Evolutionary conservation across 2,888 invertebrate species (phyloP).

Genomic region (Microctonus brassicae): DNA sequence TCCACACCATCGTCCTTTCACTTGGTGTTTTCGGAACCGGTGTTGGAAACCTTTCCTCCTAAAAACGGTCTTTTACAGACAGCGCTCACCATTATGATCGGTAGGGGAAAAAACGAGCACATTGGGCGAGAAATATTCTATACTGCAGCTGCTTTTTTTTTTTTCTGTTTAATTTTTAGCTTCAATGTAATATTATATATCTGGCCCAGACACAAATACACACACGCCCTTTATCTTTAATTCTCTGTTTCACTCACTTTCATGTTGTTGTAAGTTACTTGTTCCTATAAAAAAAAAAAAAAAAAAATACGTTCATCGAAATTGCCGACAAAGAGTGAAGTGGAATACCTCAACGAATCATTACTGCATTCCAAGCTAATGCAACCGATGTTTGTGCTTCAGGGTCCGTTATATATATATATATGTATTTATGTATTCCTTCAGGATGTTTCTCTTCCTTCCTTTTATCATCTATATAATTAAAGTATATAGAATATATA

Average conservation of each 20-base stretch:
- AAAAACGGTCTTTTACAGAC: constrained; percentile 17
- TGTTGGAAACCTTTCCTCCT: constrained; percentile 18
- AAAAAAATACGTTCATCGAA: constrained; percentile 4
- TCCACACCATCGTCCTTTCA: not conserved
- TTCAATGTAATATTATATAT: not conserved
- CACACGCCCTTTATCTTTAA: not conserved
- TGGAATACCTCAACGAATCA: constrained; percentile 20
- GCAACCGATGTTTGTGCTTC: constrained; percentile 30
- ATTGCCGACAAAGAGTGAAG: not conserved
- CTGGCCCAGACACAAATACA: not conserved
- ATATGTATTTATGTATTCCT: too few species aligned
- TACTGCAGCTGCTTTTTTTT: not conserved
- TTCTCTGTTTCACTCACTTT: not conserved
- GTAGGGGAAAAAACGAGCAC: not conserved
- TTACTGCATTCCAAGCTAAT: constrained; percentile 35
- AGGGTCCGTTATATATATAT: constrained; percentile 15
- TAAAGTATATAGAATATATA: not conserved
- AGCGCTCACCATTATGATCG: too few species aligned
- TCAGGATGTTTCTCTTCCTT: constrained; percentile 1
- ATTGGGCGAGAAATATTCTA: constrained; percentile 14
- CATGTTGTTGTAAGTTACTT: not conserved
- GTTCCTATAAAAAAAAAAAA: not conserved
- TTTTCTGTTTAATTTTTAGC: constrained; percentile 7
- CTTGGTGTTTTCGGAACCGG: not conserved
- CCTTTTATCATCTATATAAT: not conserved